Conservation (phyloP, 2,797 vertebrate species). For the Cossypha caffra region DNA sequence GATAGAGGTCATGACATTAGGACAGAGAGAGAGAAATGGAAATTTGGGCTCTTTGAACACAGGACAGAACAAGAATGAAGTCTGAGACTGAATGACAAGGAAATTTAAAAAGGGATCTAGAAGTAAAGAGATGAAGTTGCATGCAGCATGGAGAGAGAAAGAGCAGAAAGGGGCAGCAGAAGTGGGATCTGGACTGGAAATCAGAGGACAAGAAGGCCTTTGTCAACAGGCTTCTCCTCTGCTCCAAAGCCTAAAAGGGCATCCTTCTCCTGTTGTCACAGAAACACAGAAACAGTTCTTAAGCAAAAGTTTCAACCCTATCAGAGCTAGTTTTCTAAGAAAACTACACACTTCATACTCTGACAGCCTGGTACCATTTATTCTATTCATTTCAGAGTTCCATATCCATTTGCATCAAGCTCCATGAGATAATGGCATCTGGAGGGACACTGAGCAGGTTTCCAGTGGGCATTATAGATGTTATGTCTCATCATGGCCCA, state of each 20-base stretch:
- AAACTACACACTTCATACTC: background rate
- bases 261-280: background rate
- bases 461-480: background rate
- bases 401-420: background rate
- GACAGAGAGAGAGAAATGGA: background rate
- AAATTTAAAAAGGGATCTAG: background rate
- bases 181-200: background rate
- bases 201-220: background rate
- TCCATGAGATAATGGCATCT: background rate
- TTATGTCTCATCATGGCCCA: background rate
- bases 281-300: background rate
- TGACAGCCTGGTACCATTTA: background rate
- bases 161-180: background rate
- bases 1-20: background rate
- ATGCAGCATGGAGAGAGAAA: accelerated
- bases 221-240: background rate
- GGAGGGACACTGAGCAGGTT: background rate
- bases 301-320: background rate
- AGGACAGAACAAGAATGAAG: background rate
- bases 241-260: background rate
- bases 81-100: background rate
- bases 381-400: background rate
- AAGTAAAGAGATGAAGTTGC: background rate
- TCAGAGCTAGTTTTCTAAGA: background rate
- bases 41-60: background rate